A percentile compares a stretch with the other conserved stretches of the same genome.
Conservation (phyloP, 1,140 invertebrate genomes). For the Meloidogyne floridensis region DNA sequence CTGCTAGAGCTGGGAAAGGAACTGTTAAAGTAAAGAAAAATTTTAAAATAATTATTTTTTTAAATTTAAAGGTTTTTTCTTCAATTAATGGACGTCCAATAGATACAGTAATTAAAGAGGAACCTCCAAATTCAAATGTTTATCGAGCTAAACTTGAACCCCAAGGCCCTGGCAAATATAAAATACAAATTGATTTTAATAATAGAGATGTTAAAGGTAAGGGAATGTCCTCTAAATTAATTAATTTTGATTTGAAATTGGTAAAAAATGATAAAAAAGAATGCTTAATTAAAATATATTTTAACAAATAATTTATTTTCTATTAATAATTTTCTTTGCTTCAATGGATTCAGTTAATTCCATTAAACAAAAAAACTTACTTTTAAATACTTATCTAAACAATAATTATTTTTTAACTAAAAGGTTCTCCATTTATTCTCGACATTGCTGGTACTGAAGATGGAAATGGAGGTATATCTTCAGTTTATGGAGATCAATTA, state of each 20-base stretch:
- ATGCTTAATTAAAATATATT: neutral
- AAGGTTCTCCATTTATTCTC: constrained; percentile 72
- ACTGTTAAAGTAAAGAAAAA: constrained; percentile 73
- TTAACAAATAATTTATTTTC: neutral
- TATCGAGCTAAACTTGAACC: constrained; percentile 75
- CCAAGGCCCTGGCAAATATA: constrained; percentile 83
- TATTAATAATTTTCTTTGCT: too few relatives aligned
- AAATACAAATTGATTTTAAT: constrained; percentile 90
- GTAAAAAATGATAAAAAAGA: neutral
- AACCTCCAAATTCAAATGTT: constrained; percentile 70
- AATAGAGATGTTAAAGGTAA: constrained; percentile 82
- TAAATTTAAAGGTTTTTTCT: neutral
- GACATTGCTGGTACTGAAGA: constrained; percentile 68
- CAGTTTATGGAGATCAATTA: constrained; percentile 74
- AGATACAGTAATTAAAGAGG: constrained; percentile 80
- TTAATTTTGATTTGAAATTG: too few relatives aligned
- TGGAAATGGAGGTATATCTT: constrained; percentile 59
- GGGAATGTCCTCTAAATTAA: too few relatives aligned
- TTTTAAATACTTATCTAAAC: too few relatives aligned
- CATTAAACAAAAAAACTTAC: too few relatives aligned
- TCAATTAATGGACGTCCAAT: constrained; percentile 72
- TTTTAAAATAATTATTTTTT: neutral
- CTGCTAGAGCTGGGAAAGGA: constrained; percentile 80
- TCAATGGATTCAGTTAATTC: too few relatives aligned
- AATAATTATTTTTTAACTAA: neutral